Percentiles rank a stretch among this genome's conserved stretches.
These are phyloP conservation scores for Zele albiditarsus DNA, from an alignment of 2,888 invertebrate species.

Conservation along the genomic window DNA sequence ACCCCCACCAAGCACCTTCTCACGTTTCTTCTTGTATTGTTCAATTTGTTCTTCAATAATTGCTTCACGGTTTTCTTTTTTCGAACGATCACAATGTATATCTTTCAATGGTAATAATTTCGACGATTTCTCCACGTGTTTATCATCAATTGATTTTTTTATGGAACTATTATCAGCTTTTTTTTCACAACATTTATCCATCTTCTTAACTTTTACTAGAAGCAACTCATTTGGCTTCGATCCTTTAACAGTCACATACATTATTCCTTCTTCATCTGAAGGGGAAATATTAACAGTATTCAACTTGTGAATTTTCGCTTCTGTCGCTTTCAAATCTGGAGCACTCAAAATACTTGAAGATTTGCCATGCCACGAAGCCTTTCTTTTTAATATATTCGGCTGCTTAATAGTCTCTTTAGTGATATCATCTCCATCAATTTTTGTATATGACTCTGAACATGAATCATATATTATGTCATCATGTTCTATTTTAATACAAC, in stretches of 20 bases:
- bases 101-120: conserved; percentile 13
- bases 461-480: neutral
- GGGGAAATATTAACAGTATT: conserved; percentile 60
- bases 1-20: conserved; percentile 63
- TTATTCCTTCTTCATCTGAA: conserved; percentile 67
- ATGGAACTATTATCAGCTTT: conserved; percentile 52
- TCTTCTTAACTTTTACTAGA: conserved; percentile 66
- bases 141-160: conserved; percentile 56
- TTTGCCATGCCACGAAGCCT: conserved; percentile 45
- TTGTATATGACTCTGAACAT: neutral
- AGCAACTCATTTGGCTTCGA: conserved; percentile 69
- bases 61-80: conserved; percentile 62
- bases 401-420: conserved; percentile 42
- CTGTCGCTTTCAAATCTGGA: conserved; percentile 44
- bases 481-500: conserved; percentile 49
- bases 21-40: conserved; percentile 68
- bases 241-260: conserved; percentile 71
- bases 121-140: conserved; percentile 57
- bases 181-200: conserved; percentile 51
- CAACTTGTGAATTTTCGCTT: conserved; percentile 63
- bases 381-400: conserved; percentile 60
- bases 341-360: conserved; percentile 16
- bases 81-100: conserved; percentile 56
- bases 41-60: conserved; percentile 70
- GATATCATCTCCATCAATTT: neutral